Evolutionary conservation across 1,140 invertebrate species (phyloP), one percentile per base, ranked within the genome.

Genomic region (Cecropterus lyciades): DNA sequence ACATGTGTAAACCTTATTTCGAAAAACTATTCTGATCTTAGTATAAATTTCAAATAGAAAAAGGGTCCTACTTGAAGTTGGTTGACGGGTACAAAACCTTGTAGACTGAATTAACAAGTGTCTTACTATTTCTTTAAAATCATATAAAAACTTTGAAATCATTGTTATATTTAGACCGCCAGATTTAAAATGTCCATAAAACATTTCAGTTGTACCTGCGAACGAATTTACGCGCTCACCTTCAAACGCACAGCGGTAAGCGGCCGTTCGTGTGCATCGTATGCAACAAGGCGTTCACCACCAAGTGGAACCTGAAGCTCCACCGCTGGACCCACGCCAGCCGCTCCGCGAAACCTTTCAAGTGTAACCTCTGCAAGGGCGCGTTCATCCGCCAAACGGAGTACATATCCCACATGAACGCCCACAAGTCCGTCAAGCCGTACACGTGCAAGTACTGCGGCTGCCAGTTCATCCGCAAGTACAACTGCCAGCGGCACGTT

Each of bases 361-460:
- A 98, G 79, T 98, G 97, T 87, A 94, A 94, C 67, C 93, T 96
- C 75, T 97, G 97, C 87, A 96, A 96, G 77, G 95, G 95, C 43
- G 96, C 96, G 11, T 97, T 97, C 90, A 95, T 97, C 60, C 93
- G 96, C 2, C 95, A 96, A 76, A 93, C 94, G 45, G 96, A 97
- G 77, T 96, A 96, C 79, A 94, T 95, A 4, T 95, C 96, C 11
- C 97, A 98, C 88, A 95, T 97, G 94, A 96, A 97, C 85, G 95
- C 96, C 20, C 96, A 97, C 90, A 95, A 95, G 66, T 95, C 96
- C 57, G 94, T 97, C 37, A 94, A 95, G 60, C 96, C 96, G 1
- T 98, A 97, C 86, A 97, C 96, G 0, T 98, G 97, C 86, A 98
- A 98, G 79, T 96, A 97, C 84, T 99, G 98, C 86, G 98, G 97